phyloP scores from a whole-genome alignment of 2,888 invertebrate genomes.

The Alentia gelatinosa region DNA sequence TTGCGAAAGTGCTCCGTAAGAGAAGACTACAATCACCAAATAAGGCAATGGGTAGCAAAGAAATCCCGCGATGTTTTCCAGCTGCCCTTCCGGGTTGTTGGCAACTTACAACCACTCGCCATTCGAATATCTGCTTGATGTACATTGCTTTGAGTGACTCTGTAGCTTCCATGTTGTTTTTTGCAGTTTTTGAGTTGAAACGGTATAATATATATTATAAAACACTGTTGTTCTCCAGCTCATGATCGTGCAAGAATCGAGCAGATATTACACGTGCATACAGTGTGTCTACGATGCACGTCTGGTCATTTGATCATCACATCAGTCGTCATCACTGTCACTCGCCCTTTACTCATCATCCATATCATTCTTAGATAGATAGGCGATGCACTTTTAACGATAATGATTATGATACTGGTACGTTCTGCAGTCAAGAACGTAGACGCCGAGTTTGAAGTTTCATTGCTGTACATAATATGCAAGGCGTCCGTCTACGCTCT shows the following conservation, averaged over 20 bases:
- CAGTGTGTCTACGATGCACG: neutral
- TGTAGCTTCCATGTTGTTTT: conserved; percentile 45
- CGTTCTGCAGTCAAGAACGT: neutral
- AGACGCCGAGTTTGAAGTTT: conserved; percentile 2
- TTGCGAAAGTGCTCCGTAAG: neutral
- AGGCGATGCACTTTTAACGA: conserved; percentile 30
- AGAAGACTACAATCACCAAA: neutral
- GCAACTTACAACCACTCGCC: conserved; percentile 27
- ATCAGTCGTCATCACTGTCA: neutral
- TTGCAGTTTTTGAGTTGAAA: neutral
- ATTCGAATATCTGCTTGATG: conserved; percentile 26
- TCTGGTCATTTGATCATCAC: neutral
- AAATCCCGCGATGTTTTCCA: neutral
- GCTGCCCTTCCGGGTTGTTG: neutral
- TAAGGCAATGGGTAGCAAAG: neutral
- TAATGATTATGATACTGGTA: neutral
- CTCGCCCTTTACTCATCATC: neutral
- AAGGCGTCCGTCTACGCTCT: neutral
- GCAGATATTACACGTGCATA: neutral
- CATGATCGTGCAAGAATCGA: conserved; percentile 48
- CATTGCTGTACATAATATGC: conserved; percentile 41
- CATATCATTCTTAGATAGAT: conserved; percentile 11
- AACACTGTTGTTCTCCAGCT: conserved; percentile 31
- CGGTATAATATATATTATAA: neutral
- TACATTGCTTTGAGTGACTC: conserved; percentile 51